Percentiles rank a stretch among this genome's conserved stretches.
Conservation (phyloP, 2,888 invertebrate genomes). For the Standfussiana lucernea region DNA sequence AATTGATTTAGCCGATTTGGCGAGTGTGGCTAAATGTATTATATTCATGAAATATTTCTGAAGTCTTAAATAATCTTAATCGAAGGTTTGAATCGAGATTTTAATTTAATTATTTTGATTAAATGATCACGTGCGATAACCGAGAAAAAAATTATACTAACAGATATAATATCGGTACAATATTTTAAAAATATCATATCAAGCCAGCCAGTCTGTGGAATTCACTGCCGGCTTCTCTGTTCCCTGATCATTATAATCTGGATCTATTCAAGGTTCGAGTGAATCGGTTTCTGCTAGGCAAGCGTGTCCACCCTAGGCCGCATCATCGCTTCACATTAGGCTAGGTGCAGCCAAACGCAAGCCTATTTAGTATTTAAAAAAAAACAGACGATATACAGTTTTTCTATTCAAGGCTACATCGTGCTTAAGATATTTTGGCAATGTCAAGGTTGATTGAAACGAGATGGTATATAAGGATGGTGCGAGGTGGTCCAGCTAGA, state of each 20-base stretch:
- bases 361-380: too few species aligned
- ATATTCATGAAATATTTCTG: not conserved
- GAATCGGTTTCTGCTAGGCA: too few species aligned
- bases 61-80: not conserved
- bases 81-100: not conserved
- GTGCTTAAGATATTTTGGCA: conserved; percentile 12
- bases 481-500: not conserved
- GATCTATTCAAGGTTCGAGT: too few species aligned
- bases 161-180: not conserved
- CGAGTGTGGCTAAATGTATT: not conserved
- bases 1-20: not conserved
- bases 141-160: not conserved
- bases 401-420: not conserved
- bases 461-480: not conserved
- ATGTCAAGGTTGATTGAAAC: conserved; percentile 20
- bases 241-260: too few species aligned
- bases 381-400: not conserved
- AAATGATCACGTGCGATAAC: not conserved
- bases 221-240: too few species aligned
- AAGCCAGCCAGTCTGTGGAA: too few species aligned
- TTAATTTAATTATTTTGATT: too few species aligned
- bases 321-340: too few species aligned
- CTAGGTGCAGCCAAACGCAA: too few species aligned
- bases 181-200: not conserved
- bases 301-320: too few species aligned